Evolutionary conservation across 2,113 vertebrate species (phyloP), one percentile per base, ranked within the genome.

Genomic region (Amblyopsis rosae): DNA sequence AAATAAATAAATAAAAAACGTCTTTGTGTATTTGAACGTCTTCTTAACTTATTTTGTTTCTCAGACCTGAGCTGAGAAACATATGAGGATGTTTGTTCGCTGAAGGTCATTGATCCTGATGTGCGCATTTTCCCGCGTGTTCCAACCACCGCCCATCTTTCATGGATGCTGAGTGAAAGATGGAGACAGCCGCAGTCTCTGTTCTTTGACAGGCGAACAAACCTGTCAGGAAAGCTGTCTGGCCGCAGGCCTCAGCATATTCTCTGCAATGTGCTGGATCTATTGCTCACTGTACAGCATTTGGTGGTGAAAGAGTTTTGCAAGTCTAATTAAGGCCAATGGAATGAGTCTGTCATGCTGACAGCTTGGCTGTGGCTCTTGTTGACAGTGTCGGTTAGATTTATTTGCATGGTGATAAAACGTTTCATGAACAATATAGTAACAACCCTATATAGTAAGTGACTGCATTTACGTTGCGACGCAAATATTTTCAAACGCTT

Each of bases 261-360:
- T 6, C 8, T 17, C 61, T 50, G 26, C 11, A 75, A 53, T 53
- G 3, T 53, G 19, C 55, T 19, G 55, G 55, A 57, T 54, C 9
- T 57, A 12, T 57, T 10, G 1, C 55, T 81, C 60, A 9, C 72
- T 63, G 69, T 46, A 26, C 26, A 45, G 61, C 9, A 26, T 2
- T 26, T 58, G 19, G 54, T 55, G 54, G 3, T 26, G 19, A 58
- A 58, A 1, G 62, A 69, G 4, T 66, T 68, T 15, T 47, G 69
- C 55, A 65, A 62, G 46, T 75, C 57, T 46, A 50, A 69, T 77
- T 75, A 59, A 70, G 70, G 70, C 72, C 56, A 32, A 12, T 58
- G 56, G 10, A 33, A 10, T 58, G 11, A 12, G 9, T 41, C 33
- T 55, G 47, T 6, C 49, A 46, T 46, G 70, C 54, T 50, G 47